Conservation (phyloP, 2,113 vertebrate species). For the Melanocharis versteri region DNA sequence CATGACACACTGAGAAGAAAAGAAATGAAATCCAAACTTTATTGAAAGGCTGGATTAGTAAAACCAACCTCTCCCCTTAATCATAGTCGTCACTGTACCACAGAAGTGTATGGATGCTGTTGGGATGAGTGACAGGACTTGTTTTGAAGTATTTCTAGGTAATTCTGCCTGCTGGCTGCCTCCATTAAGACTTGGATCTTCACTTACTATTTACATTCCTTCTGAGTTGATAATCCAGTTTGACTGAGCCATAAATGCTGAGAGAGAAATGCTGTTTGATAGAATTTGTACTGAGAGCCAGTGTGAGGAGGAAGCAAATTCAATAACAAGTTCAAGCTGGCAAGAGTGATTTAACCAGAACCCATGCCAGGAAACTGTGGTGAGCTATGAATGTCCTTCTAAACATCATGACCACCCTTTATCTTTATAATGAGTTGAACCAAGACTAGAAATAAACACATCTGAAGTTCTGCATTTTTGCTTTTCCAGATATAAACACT, state of each 20-base stretch:
- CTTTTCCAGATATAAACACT: not conserved
- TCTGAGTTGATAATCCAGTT: slow-evolving; percentile 41
- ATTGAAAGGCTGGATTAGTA: not conserved
- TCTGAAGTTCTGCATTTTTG: not conserved
- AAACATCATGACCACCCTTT: not conserved
- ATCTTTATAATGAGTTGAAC: not conserved
- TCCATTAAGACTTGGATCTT: not conserved
- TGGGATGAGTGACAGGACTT: not conserved
- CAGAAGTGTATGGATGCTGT: not conserved
- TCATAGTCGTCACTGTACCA: not conserved
- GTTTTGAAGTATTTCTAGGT: slow-evolving; percentile 12
- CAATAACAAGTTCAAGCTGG: slow-evolving; percentile 40
- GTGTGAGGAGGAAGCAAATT: not conserved
- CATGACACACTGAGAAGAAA: not conserved
- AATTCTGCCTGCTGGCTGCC: slow-evolving; percentile 37
- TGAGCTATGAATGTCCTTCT: not conserved
- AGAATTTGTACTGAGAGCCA: slow-evolving; percentile 34
- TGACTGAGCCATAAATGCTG: slow-evolving; percentile 21
- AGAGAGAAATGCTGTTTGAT: slow-evolving; percentile 41
- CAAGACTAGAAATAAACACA: not conserved
- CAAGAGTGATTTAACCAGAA: slow-evolving; percentile 1
- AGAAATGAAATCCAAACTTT: not conserved
- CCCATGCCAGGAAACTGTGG: not conserved
- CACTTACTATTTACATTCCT: slow-evolving; percentile 45
- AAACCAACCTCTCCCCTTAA: not conserved